Conservation (phyloP, 1,140 invertebrate genomes). For the Cotesia vestalis region DNA sequence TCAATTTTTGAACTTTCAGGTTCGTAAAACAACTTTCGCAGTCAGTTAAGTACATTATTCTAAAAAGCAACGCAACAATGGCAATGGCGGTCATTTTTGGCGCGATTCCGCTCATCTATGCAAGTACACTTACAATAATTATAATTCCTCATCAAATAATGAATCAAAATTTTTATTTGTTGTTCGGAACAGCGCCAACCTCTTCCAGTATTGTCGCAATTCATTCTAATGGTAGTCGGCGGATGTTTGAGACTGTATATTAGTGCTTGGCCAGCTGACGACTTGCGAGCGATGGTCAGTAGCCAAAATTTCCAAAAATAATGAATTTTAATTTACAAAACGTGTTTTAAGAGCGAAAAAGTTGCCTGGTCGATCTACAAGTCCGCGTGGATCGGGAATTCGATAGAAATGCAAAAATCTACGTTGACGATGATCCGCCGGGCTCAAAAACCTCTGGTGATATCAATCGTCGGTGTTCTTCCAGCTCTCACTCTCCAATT, state of each 20-base stretch:
- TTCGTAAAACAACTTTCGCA: conserved; percentile 42
- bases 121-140: conserved; percentile 35
- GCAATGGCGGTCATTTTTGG: conserved; percentile 44
- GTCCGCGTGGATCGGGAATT: conserved; percentile 25
- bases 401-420: conserved; percentile 23
- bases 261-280: conserved; percentile 44
- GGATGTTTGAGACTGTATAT: conserved; percentile 40
- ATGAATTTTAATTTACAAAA: neutral
- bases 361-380: conserved; percentile 35
- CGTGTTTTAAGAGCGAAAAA: conserved; percentile 31
- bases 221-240: conserved; percentile 33
- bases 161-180: conserved; percentile 12
- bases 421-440: conserved; percentile 30
- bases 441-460: conserved; percentile 32
- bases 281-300: conserved; percentile 41
- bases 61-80: conserved; percentile 43
- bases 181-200: conserved; percentile 36
- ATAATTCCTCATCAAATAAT: neutral
- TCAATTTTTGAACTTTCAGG: conserved; percentile 39
- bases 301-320: neutral
- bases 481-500: conserved; percentile 19
- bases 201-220: conserved; percentile 33
- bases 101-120: conserved; percentile 48
- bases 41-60: conserved; percentile 32
- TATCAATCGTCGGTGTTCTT: conserved; percentile 24